A percentile compares a stretch with the other conserved stretches of the same genome.
phyloP scores from a whole-genome alignment of 2,797 vertebrate species.

The Cyprinodon diabolis region DNA sequence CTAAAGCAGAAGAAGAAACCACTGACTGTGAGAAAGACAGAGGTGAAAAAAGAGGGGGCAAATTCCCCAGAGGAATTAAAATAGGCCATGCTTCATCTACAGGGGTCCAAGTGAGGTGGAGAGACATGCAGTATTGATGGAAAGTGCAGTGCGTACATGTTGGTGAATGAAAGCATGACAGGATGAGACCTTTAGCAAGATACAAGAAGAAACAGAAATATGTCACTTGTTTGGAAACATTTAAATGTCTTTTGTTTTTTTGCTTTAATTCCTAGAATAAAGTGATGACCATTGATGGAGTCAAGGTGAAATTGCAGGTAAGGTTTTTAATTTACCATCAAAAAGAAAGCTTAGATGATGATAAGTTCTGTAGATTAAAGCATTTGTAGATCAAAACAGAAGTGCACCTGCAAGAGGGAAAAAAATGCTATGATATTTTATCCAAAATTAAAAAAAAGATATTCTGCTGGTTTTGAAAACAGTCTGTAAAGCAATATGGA shows the following conservation, averaged over 20 bases:
- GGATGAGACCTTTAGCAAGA: constrained; percentile 24
- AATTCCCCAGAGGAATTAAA: constrained; percentile 43
- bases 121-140: constrained; percentile 63
- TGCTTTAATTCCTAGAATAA: constrained; percentile 89
- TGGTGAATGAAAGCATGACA: constrained; percentile 17
- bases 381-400: not conserved
- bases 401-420: not conserved
- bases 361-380: not conserved
- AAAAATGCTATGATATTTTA: not conserved
- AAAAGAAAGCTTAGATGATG: not conserved
- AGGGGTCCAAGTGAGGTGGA: constrained; percentile 34
- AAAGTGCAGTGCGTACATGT: constrained; percentile 13
- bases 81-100: constrained; percentile 47
- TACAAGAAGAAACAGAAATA: constrained; percentile 3
- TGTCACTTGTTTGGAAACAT: constrained; percentile 8
- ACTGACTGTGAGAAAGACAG: not conserved
- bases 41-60: constrained; percentile 30
- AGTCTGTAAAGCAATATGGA: not conserved
- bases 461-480: not conserved
- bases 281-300: constrained; percentile 90
- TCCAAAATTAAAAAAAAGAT: not conserved
- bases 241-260: constrained; percentile 22
- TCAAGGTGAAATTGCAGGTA: constrained; percentile 97
- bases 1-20: constrained; percentile 27
- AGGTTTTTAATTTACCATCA: constrained; percentile 24